Conservation (phyloP, 2,113 vertebrate genomes). For the Bubo bubo region DNA sequence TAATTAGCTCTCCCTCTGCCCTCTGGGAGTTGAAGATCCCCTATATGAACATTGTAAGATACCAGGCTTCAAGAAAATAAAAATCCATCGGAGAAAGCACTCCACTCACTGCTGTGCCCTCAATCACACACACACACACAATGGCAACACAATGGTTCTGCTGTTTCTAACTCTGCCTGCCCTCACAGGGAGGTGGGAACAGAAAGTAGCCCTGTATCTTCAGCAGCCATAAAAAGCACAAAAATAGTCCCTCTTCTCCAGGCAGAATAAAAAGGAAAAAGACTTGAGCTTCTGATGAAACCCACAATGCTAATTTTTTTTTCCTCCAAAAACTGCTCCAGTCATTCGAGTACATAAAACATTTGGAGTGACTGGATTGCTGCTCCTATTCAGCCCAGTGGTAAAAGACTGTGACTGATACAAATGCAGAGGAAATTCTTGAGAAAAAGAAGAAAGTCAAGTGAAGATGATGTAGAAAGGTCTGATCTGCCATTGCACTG, state of each 20-base stretch:
- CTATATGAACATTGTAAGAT: neutral
- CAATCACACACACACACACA: neutral
- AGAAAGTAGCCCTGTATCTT: neutral
- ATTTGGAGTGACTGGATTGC: neutral
- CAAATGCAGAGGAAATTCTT: neutral
- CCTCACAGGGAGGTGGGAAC: neutral
- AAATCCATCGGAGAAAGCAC: neutral
- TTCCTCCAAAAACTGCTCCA: neutral
- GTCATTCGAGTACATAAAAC: slow-evolving; percentile 36
- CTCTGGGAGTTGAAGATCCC: neutral
- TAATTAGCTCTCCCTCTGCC: neutral
- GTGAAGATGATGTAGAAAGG: slow-evolving; percentile 31
- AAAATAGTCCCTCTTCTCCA: neutral
- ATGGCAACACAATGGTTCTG: neutral
- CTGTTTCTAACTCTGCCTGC: neutral
- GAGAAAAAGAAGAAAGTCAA: slow-evolving; percentile 26
- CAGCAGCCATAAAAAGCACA: neutral
- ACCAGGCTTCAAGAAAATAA: neutral
- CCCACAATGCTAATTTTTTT: neutral
- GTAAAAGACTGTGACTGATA: neutral
- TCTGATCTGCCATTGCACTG: neutral
- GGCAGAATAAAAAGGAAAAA: neutral
- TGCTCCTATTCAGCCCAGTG: neutral
- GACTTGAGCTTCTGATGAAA: neutral
- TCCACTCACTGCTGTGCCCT: neutral